Percentiles rank a stretch among this genome's conserved stretches.
phyloP scores from a whole-genome alignment of 2,113 vertebrate genomes.

The Protobothrops mucrosquamatus region DNA sequence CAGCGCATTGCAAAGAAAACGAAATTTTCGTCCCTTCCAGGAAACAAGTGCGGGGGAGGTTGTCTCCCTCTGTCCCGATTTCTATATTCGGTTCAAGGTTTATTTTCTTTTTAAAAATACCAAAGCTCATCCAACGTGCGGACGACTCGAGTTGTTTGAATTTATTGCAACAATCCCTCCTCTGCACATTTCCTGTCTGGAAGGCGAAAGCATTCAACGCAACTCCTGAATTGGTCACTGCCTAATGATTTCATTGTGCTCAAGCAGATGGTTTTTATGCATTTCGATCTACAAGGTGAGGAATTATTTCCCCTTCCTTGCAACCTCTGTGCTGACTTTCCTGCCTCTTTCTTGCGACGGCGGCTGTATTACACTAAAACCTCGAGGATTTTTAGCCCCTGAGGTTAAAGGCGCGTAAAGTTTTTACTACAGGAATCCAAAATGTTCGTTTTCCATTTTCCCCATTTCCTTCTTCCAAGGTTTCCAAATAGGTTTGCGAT shows the following conservation, averaged over 20 bases:
- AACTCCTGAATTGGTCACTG: slow-evolving; percentile 64
- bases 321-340: slow-evolving; percentile 65
- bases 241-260: slow-evolving; percentile 72
- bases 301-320: slow-evolving; percentile 63
- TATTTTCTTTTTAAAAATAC: slow-evolving; percentile 19
- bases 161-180: slow-evolving; percentile 69
- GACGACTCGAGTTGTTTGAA: slow-evolving; percentile 61
- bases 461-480: slow-evolving; percentile 39
- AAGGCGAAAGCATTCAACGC: slow-evolving; percentile 64
- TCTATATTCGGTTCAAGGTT: not conserved
- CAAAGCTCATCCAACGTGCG: slow-evolving; percentile 50
- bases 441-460: slow-evolving; percentile 40
- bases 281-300: slow-evolving; percentile 66
- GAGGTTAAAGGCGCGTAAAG: slow-evolving; percentile 54
- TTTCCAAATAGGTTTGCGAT: slow-evolving; percentile 36
- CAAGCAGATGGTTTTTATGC: slow-evolving; percentile 67
- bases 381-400: slow-evolving; percentile 44
- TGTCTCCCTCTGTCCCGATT: not conserved
- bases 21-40: slow-evolving; percentile 10
- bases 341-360: slow-evolving; percentile 35
- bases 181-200: slow-evolving; percentile 69
- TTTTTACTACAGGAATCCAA: slow-evolving; percentile 57
- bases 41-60: slow-evolving; percentile 21
- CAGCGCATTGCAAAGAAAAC: not conserved
- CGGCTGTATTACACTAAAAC: slow-evolving; percentile 50